These are phyloP conservation scores for Helarctos malayanus DNA, from an alignment of 2,797 vertebrate species.

Conservation along the genomic window DNA sequence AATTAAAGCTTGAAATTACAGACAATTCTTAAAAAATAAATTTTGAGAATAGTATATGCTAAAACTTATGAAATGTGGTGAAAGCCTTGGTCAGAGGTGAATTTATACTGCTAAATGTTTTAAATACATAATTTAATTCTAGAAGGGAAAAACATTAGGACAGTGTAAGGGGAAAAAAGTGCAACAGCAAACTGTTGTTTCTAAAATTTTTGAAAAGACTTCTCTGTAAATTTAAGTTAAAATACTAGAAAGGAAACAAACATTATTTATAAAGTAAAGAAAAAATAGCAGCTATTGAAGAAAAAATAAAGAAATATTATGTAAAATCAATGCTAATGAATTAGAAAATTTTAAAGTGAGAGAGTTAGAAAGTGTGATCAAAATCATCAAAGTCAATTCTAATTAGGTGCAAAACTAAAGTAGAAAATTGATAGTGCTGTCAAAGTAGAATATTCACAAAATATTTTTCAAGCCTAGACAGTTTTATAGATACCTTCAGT, in stretches of 20 bases:
- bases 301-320: background rate
- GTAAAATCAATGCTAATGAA: background rate
- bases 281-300: background rate
- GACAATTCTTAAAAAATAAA: background rate
- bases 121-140: background rate
- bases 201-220: background rate
- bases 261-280: background rate
- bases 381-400: background rate
- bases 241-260: background rate
- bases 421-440: background rate
- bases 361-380: background rate
- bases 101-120: background rate
- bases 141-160: background rate
- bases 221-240: background rate
- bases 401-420: background rate
- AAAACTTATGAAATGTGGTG: background rate
- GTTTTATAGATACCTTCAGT: background rate
- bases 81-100: constrained; percentile 36
- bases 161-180: background rate
- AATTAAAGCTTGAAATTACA: background rate
- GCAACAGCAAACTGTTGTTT: background rate
- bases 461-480: background rate
- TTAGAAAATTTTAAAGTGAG: background rate
- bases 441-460: background rate
- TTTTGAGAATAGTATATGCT: background rate